These are phyloP conservation scores for Prunella himalayana DNA, from an alignment of 2,113 vertebrate species.

Conservation along the genomic window DNA sequence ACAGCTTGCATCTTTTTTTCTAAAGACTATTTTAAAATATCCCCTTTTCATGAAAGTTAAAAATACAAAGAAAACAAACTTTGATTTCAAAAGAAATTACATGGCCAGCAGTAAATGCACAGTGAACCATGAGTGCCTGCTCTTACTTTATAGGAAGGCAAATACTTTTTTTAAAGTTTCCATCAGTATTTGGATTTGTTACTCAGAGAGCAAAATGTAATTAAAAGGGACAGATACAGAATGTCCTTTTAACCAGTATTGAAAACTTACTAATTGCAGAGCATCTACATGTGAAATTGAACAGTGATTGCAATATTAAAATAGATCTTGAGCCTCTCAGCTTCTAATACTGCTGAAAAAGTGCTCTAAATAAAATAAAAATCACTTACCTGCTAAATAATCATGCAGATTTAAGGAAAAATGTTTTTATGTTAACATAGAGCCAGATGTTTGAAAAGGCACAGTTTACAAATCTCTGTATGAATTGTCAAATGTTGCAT, in stretches of 20 bases:
- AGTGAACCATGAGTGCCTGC: conserved; percentile 61
- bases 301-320: conserved; percentile 57
- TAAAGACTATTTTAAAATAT: conserved; percentile 69
- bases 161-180: conserved; percentile 42
- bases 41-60: conserved; percentile 78
- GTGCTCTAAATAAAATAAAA: conserved; percentile 68
- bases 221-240: conserved; percentile 55
- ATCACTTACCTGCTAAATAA: conserved; percentile 63
- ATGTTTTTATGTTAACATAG: conserved; percentile 44
- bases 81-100: conserved; percentile 72
- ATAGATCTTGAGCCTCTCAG: conserved; percentile 71
- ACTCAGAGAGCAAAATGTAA: conserved; percentile 30
- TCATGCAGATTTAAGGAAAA: conserved; percentile 62
- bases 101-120: conserved; percentile 76
- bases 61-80: conserved; percentile 71
- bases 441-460: conserved; percentile 76
- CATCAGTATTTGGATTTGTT: conserved; percentile 20
- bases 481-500: conserved; percentile 69
- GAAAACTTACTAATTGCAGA: conserved; percentile 52
- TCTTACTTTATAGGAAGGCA: conserved; percentile 53
- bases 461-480: conserved; percentile 70
- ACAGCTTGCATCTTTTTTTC: conserved; percentile 61
- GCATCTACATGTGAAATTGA: conserved; percentile 47
- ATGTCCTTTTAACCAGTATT: conserved; percentile 51
- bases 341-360: conserved; percentile 77